Evolutionary conservation across 2,797 vertebrate species (phyloP).

Genomic region (Sphenopsis melanotis): DNA sequence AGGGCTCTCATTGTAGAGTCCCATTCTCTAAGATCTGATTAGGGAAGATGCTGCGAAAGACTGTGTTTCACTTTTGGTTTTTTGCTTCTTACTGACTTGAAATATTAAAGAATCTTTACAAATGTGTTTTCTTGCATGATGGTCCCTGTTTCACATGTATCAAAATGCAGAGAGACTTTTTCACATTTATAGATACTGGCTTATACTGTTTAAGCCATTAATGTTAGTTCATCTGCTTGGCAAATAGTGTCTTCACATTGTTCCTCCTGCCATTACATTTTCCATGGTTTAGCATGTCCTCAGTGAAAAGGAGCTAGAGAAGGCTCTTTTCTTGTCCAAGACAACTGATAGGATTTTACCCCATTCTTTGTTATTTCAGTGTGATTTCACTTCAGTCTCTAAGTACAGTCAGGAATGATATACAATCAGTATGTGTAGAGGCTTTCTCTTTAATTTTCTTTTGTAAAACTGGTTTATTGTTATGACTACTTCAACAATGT

Average conservation of each 20-base stretch:
- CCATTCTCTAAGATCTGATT: background rate
- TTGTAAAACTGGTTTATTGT: background rate
- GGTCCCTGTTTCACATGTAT: background rate
- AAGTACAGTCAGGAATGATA: background rate
- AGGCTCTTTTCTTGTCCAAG: background rate
- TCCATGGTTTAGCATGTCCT: background rate
- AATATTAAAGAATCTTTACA: background rate
- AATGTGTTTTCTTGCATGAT: background rate
- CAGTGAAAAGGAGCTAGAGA: background rate
- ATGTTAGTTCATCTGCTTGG: background rate
- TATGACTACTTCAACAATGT: background rate
- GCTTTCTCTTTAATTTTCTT: background rate
- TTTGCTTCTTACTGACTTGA: background rate
- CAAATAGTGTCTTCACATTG: background rate
- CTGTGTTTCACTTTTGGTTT: background rate
- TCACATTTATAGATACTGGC: fast-evolving
- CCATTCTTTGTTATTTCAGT: background rate
- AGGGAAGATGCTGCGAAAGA: background rate
- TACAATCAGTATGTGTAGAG: background rate
- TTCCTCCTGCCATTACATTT: background rate
- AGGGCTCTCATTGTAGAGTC: background rate
- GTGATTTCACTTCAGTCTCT: background rate
- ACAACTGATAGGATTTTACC: background rate
- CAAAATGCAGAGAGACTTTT: background rate
- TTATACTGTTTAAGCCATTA: background rate